Base-by-base conservation (phyloP, 2,888 invertebrate genomes). In the Magallana nippona region DNA sequence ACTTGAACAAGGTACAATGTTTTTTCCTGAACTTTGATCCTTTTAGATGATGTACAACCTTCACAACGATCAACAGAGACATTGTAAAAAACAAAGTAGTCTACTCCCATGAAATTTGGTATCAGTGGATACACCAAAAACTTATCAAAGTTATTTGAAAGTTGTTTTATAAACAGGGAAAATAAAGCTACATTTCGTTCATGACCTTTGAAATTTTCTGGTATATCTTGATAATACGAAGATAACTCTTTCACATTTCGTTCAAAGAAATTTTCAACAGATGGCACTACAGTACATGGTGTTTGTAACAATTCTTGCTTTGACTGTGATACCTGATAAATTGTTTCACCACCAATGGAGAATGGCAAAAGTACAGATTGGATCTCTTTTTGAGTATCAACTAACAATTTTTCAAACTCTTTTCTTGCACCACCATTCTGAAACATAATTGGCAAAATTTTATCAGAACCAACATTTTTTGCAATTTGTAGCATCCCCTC, bases 1-100 rank as follows among this genome's bases (percentile, higher is more conserved):
- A 82, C 82, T 82, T 82, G 71, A 27, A 82, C 57, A 71, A 82
- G 82, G 82, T 82, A 82, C n/a, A 82, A 78, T 32, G 77, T 77
- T n/a, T 55, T 32, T 19, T 71, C 55, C n/a, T 57, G 19, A 63
- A 63, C 63, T 27, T 63, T 63, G 15, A 63, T 11, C 63, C 10
- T 22, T 63, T 63, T 63, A 63, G 11, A 10, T 63, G 63, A 22
- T 22, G 63, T 11, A 63, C 55, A 55, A 1, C 62, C 58, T 10
- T 22, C 58, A 2, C 8, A 11, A 1, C 62, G 44, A 44, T 81
- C 62, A 77, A n/a, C n/a, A 56, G 19, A 55, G 8, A 55, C 60
- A 58, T 19, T 10, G 22, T 63, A 17, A 55, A 63, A 57, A 0
- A 82, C 56, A 82, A 82, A 77, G 57, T 82, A 82, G 32, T 82